A percentile compares a stretch with the other conserved stretches of the same genome.
Conservation (phyloP, 1,140 invertebrate genomes). For the Glossosoma conforme region DNA sequence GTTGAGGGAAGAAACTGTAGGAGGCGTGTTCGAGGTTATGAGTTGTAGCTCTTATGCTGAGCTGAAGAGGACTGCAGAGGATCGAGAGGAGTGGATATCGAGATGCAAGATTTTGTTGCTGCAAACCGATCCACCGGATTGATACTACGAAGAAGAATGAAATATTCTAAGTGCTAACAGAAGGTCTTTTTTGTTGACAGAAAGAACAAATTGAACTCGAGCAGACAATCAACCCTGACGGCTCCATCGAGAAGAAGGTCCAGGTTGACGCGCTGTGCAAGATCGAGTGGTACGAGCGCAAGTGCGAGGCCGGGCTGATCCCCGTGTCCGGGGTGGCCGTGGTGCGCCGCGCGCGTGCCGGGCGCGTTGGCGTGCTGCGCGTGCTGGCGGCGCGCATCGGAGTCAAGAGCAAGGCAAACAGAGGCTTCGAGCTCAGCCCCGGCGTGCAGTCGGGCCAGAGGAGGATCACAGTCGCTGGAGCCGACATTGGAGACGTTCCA, state of each 20-base stretch:
- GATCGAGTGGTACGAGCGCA: constrained; percentile 61
- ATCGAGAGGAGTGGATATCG: too few species aligned
- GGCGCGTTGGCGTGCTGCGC: constrained; percentile 48
- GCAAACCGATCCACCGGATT: too few species aligned
- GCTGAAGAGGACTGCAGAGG: too few species aligned
- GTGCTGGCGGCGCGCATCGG: constrained; percentile 57
- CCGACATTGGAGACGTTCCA: constrained; percentile 58
- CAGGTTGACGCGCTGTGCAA: constrained; percentile 59
- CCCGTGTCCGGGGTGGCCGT: constrained; percentile 55
- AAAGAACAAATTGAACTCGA: constrained; percentile 47
- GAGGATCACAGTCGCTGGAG: constrained; percentile 55
- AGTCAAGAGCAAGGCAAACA: constrained; percentile 50
- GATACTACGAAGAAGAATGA: too few species aligned
- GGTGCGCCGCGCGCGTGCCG: constrained; percentile 45
- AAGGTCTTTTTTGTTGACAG: constrained; percentile 33
- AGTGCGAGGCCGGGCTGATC: constrained; percentile 53
- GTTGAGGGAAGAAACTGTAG: too few species aligned
- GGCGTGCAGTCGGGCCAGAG: constrained; percentile 57
- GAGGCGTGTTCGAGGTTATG: too few species aligned
- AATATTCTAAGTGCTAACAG: too few species aligned
- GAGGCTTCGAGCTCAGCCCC: constrained; percentile 57
- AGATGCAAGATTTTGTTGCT: too few species aligned
- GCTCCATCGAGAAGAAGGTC: constrained; percentile 58
- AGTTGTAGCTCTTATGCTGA: too few species aligned
- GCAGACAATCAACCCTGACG: constrained; percentile 44